These are phyloP conservation scores for Acronicta alni DNA, from an alignment of 2,888 invertebrate genomes.

Conservation along the genomic window DNA sequence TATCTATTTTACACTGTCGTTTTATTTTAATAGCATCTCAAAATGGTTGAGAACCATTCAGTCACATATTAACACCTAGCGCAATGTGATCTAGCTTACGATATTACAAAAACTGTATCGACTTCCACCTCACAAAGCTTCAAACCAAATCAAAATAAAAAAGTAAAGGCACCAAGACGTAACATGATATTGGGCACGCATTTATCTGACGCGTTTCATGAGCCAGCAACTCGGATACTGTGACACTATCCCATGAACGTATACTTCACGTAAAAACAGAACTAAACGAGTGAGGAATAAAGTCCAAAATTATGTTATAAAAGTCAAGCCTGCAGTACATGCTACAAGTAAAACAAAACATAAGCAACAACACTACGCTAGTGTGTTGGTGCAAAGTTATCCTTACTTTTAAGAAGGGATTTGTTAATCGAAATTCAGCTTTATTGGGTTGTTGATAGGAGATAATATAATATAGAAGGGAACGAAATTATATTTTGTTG, in stretches of 20 bases:
- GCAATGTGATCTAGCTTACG: conserved; percentile 38
- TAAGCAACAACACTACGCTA: conserved; percentile 72
- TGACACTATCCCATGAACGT: conserved; percentile 75
- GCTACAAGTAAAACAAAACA: conserved; percentile 77
- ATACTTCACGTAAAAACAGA: conserved; percentile 51
- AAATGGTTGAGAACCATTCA: background rate
- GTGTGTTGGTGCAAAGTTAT: conserved; percentile 58
- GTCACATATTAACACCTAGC: conserved; percentile 25
- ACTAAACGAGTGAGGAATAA: conserved; percentile 52
- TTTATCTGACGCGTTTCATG: conserved; percentile 85
- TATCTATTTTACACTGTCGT: too few species aligned
- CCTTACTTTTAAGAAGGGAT: conserved; percentile 32
- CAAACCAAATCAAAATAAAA: conserved; percentile 67
- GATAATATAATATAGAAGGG: conserved; percentile 31
- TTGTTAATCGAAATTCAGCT: conserved; percentile 59
- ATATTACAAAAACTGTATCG: conserved; percentile 45
- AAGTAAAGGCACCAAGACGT: conserved; percentile 65
- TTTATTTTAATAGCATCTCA: too few species aligned
- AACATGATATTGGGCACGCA: conserved; percentile 83
- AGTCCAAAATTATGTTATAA: conserved; percentile 55
- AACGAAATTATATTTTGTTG: conserved; percentile 39
- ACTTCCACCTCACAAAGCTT: conserved; percentile 61
- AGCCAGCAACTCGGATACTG: conserved; percentile 80
- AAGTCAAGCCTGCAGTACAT: conserved; percentile 60
- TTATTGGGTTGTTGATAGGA: conserved; percentile 58